phyloP scores from a whole-genome alignment of 2,113 vertebrate species.

The Phyllostomus hastatus region DNA sequence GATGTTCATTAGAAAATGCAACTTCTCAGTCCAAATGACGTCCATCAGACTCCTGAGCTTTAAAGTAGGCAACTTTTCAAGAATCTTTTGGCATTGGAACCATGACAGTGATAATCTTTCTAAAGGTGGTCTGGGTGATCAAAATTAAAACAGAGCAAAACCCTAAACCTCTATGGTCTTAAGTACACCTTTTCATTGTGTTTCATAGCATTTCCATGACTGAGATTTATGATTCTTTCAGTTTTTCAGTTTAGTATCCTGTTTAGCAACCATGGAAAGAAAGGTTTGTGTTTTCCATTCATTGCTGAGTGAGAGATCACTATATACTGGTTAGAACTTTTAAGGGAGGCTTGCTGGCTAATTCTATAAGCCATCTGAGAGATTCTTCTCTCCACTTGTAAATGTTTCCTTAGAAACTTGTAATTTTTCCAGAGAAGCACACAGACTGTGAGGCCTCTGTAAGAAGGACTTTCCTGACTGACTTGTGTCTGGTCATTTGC shows the following conservation, averaged over 20 bases:
- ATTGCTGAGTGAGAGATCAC: background rate
- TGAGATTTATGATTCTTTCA: background rate
- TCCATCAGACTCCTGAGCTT: background rate
- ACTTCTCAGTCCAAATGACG: background rate
- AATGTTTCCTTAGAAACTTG: background rate
- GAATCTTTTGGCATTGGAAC: background rate
- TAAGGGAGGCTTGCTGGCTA: background rate
- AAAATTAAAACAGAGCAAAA: slow-evolving; percentile 31
- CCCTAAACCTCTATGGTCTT: background rate
- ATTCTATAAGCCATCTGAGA: background rate
- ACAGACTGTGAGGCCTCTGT: background rate
- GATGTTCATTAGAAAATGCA: background rate
- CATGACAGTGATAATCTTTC: background rate
- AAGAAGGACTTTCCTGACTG: background rate
- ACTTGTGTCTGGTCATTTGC: background rate
- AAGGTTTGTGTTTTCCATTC: background rate
- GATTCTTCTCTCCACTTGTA: background rate
- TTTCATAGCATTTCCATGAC: background rate
- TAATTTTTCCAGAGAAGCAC: background rate
- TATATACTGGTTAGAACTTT: background rate
- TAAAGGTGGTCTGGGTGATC: background rate
- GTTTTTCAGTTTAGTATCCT: background rate
- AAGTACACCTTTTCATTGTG: background rate
- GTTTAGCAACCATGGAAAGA: background rate
- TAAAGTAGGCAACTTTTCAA: background rate